Base-by-base conservation (phyloP, 2,797 vertebrate species). In the Lacerta viridis region DNA sequence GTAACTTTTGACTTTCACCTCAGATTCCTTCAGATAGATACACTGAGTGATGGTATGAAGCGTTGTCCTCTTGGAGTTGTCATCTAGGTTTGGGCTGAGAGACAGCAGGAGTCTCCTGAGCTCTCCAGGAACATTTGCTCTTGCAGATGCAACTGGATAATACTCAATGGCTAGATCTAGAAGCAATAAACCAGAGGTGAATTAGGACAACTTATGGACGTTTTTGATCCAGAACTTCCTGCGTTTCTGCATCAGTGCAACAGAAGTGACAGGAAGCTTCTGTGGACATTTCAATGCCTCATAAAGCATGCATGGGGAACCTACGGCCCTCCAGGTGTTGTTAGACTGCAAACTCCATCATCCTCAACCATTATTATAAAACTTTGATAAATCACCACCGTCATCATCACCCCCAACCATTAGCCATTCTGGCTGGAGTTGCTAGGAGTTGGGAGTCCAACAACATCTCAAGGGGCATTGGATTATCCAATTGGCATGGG, bases 21-120 rank as follows among this genome's bases (percentile, higher is more conserved):
- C 95, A 0, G 93, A 81, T 86, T 95, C 95, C 89, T 94, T 92
- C 91, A 96, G 46, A 91, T 94, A 94, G 87, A 96, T 89, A 29
- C 94, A 95, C 64, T 94, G 93, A 0, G 94, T 91, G 88, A 96
- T 95, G 4, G 90, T 95, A 86, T 94, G 94, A 50, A 96, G 91
- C 10, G 92, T 66, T 91, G 93, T 93, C 88, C 92, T 91, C 85
- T 77, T 94, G 88, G 85, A 2, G 64, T 89, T 93, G 7, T 80
- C 92, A 7, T 96, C 95, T 20, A 95, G 92, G 71, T 86, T 92
- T 84, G 27, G 69, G 29, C 83, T 89, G 92, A 96, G 64, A 20
- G 93, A 93, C 61, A 79, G 87, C 89, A 96, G 90, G 33, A 96
- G 94, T 72, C 88, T 89, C 71, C 92, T 93, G 41, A 96, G 92